These are phyloP conservation scores for Balanococcus diminutus DNA, from an alignment of 2,888 invertebrate species.

Conservation along the genomic window DNA sequence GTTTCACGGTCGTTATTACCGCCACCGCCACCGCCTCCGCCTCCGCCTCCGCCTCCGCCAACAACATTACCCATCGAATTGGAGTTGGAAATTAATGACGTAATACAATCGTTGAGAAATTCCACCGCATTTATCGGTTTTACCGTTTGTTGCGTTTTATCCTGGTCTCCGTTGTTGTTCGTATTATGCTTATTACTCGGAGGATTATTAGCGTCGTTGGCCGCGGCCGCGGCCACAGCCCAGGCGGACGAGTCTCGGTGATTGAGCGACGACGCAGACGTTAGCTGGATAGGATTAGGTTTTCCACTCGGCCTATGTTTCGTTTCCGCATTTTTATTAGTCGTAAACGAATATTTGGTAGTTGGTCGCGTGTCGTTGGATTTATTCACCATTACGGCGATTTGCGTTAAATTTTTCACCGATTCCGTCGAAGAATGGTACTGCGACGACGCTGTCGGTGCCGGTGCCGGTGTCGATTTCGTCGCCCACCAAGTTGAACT, in stretches of 20 bases:
- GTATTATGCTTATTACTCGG: neutral
- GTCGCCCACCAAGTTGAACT: too few relatives aligned
- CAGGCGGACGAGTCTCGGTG: neutral
- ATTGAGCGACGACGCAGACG: neutral
- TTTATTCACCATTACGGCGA: constrained; percentile 48
- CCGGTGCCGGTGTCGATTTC: too few relatives aligned
- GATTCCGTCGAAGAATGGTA: constrained; percentile 33
- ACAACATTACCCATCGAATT: neutral
- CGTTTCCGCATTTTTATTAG: neutral
- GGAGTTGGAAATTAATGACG: neutral
- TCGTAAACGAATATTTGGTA: neutral
- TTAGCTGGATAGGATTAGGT: neutral
- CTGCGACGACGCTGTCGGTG: neutral
- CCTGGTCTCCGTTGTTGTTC: neutral
- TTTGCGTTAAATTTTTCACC: constrained; percentile 44
- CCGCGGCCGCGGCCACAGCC: neutral
- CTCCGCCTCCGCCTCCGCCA: too few relatives aligned
- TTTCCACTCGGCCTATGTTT: neutral
- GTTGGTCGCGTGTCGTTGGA: constrained; percentile 16
- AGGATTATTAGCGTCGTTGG: neutral
- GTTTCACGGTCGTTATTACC: neutral
- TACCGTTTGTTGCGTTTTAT: constrained; percentile 4
- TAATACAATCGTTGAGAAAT: constrained; percentile 46
- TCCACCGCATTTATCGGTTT: constrained; percentile 30
- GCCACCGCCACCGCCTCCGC: neutral